Conservation (phyloP, 1,140 invertebrate genomes). For the Euwallacea similis region DNA sequence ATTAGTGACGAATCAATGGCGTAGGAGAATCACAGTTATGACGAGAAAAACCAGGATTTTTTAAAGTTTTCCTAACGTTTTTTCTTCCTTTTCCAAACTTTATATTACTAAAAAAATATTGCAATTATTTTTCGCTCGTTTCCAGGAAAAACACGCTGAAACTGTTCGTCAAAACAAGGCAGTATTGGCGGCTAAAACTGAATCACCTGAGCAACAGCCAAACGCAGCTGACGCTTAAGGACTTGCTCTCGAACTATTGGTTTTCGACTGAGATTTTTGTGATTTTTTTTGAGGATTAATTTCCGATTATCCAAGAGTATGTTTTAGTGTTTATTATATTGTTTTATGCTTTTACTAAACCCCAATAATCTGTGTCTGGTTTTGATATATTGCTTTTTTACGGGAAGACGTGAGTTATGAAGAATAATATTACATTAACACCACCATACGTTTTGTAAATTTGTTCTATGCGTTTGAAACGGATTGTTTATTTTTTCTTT, state of each 20-base stretch:
- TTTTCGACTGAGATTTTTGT: constrained; percentile 45
- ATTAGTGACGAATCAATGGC: no score
- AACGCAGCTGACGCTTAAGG: neutral
- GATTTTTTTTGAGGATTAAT: constrained; percentile 38
- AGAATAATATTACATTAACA: no score
- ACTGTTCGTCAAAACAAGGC: constrained; percentile 84
- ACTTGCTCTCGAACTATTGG: constrained; percentile 37
- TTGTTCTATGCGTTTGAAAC: no score
- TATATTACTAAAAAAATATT: neutral
- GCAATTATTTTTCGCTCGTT: constrained; percentile 43
- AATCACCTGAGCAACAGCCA: neutral
- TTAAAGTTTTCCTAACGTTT: constrained; percentile 8
- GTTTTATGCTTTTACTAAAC: constrained; percentile 27
- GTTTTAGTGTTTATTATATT: constrained; percentile 8
- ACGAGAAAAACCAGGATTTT: no score
- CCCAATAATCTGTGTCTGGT: neutral
- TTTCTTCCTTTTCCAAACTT: neutral
- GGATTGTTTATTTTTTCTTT: no score
- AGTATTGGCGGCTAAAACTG: constrained; percentile 57
- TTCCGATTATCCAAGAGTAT: neutral
- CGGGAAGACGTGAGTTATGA: no score
- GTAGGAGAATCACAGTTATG: no score
- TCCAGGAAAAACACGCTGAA: constrained; percentile 81
- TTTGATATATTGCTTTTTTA: neutral
- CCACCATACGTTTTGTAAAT: no score